Conservation (phyloP, 2,113 vertebrate species). For the Phainopepla nitens region DNA sequence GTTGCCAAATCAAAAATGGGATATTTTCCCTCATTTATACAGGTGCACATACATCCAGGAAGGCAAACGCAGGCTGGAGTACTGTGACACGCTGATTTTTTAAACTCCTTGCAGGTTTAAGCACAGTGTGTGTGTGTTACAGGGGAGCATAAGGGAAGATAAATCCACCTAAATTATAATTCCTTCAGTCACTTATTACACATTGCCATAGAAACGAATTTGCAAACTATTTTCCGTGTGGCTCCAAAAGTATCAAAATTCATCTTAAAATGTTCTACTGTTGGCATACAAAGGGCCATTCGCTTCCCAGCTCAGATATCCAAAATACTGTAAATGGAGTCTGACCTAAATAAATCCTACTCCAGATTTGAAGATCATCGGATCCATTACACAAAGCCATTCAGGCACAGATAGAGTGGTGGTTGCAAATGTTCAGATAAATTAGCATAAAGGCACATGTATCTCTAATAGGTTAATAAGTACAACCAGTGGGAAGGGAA, state of each 20-base stretch:
- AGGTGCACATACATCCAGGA: background rate
- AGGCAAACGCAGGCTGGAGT: background rate
- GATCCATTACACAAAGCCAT: background rate
- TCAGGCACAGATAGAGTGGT: background rate
- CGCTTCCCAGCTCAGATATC: background rate
- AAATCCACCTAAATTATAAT: background rate
- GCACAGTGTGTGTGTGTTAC: background rate
- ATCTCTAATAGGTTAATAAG: constrained; percentile 4
- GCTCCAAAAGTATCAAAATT: background rate
- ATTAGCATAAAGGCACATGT: background rate
- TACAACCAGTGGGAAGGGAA: background rate
- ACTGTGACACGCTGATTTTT: background rate
- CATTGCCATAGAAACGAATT: background rate
- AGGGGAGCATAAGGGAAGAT: background rate
- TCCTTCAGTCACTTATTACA: background rate
- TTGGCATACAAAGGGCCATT: background rate
- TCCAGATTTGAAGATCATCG: background rate
- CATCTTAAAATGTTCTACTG: background rate
- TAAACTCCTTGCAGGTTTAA: background rate
- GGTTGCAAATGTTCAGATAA: background rate
- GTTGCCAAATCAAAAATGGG: background rate
- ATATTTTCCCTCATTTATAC: background rate
- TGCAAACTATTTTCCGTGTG: background rate
- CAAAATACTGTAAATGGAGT: background rate
- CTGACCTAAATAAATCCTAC: background rate